Percentiles rank a stretch among this genome's conserved stretches.
Evolutionary conservation across 2,888 invertebrate species (phyloP).

Genomic region (Eumacrocentrus americanus): DNA sequence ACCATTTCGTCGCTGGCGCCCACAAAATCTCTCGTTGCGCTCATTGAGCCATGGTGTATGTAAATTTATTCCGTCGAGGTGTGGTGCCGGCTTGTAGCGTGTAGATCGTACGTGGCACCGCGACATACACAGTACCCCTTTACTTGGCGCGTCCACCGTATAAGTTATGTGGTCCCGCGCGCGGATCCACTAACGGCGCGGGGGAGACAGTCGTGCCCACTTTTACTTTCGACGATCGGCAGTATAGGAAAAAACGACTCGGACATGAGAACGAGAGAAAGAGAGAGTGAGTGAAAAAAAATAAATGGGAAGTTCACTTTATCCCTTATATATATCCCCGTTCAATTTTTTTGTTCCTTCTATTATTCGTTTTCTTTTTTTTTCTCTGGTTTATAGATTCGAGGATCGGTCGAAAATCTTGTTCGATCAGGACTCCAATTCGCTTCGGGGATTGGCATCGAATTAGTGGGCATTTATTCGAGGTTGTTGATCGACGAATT

Average conservation of each 20-base stretch:
- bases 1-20: slow-evolving; percentile 8
- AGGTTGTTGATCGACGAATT: slow-evolving; percentile 16
- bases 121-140: slow-evolving; percentile 28
- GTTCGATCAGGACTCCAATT: slow-evolving; percentile 39
- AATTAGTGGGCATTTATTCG: slow-evolving; percentile 31
- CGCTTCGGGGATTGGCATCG: slow-evolving; percentile 36
- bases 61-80: slow-evolving; percentile 57
- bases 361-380: slow-evolving; percentile 3
- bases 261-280: slow-evolving; percentile 19
- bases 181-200: slow-evolving; percentile 26
- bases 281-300: slow-evolving; percentile 20
- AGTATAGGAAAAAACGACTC: slow-evolving; percentile 27
- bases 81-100: slow-evolving; percentile 47
- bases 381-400: slow-evolving; percentile 18
- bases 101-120: slow-evolving; percentile 42
- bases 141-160: slow-evolving; percentile 45
- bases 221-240: slow-evolving; percentile 48
- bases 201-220: slow-evolving; percentile 37
- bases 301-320: not conserved
- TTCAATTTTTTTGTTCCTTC: not conserved
- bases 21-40: slow-evolving; percentile 34
- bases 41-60: slow-evolving; percentile 47
- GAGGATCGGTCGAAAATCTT: slow-evolving; percentile 35
- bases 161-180: slow-evolving; percentile 47
- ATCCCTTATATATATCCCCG: not conserved